Percentiles rank a stretch among this genome's conserved stretches.
These are phyloP conservation scores for Taxidea taxus DNA, from an alignment of 2,113 vertebrate species.

Conservation along the genomic window DNA sequence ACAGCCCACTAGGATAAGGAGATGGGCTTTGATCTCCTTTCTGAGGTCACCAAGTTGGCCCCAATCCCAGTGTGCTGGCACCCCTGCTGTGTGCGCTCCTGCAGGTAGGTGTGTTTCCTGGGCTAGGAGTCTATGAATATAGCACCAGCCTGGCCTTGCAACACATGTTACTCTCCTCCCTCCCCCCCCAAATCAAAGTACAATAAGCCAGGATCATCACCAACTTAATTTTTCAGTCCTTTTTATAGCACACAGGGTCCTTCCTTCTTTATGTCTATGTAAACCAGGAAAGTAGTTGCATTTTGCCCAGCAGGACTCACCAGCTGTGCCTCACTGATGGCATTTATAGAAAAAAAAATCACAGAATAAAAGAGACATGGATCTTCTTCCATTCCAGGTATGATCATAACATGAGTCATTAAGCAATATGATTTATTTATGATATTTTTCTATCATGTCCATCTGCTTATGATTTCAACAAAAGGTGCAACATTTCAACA, in stretches of 20 bases:
- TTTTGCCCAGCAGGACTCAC: neutral
- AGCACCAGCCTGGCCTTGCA: neutral
- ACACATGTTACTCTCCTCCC: neutral
- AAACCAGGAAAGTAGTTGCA: neutral
- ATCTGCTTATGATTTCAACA: neutral
- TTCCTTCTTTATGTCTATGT: neutral
- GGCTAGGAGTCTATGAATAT: neutral
- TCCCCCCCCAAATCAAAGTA: no score
- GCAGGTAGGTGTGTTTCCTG: neutral
- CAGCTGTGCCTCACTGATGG: neutral
- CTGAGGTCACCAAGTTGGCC: neutral
- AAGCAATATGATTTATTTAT: neutral
- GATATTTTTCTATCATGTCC: neutral
- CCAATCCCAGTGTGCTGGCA: neutral
- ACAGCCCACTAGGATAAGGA: neutral
- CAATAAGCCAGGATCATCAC: neutral
- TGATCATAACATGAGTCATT: neutral
- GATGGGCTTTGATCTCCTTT: neutral
- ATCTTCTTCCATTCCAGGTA: neutral
- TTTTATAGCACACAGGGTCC: neutral
- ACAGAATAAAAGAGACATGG: neutral
- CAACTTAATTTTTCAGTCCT: neutral
- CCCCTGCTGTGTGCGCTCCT: neutral
- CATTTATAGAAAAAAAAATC: neutral
- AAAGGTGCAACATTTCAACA: neutral